A percentile compares a stretch with the other conserved stretches of the same genome.
These are phyloP conservation scores for Dromococcyx pavoninus DNA, from an alignment of 2,797 vertebrate species.

Conservation along the genomic window DNA sequence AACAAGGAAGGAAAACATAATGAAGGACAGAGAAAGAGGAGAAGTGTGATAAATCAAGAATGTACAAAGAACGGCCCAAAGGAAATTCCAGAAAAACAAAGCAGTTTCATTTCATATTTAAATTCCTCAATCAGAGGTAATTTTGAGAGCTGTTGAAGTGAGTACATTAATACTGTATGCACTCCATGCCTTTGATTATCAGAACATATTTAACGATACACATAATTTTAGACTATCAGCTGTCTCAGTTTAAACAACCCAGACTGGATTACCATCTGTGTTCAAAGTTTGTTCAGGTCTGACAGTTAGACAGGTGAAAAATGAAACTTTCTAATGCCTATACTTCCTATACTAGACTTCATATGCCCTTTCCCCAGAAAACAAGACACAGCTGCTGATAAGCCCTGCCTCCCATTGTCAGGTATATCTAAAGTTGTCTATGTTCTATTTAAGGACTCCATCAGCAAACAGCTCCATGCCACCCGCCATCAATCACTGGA, in stretches of 20 bases:
- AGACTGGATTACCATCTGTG: background rate
- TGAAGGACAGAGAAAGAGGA: background rate
- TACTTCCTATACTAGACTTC: background rate
- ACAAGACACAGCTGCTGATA: conserved; percentile 28
- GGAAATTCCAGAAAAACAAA: background rate
- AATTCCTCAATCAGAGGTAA: background rate
- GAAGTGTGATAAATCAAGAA: background rate
- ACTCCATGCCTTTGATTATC: background rate
- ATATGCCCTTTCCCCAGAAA: background rate
- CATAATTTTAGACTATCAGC: background rate
- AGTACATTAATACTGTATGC: background rate
- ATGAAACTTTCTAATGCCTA: background rate
- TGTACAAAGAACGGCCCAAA: background rate
- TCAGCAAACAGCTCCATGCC: background rate
- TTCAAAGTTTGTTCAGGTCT: background rate
- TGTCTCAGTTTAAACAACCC: background rate
- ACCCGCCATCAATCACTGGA: background rate
- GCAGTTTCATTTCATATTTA: background rate
- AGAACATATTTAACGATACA: background rate
- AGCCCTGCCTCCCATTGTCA: background rate
- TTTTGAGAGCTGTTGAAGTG: background rate
- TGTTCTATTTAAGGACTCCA: background rate
- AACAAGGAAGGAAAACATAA: background rate
- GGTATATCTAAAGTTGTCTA: background rate
- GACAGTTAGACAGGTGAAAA: background rate